These are phyloP conservation scores for Punctoribates punctum DNA, from an alignment of 2,888 invertebrate species.

Conservation along the genomic window DNA sequence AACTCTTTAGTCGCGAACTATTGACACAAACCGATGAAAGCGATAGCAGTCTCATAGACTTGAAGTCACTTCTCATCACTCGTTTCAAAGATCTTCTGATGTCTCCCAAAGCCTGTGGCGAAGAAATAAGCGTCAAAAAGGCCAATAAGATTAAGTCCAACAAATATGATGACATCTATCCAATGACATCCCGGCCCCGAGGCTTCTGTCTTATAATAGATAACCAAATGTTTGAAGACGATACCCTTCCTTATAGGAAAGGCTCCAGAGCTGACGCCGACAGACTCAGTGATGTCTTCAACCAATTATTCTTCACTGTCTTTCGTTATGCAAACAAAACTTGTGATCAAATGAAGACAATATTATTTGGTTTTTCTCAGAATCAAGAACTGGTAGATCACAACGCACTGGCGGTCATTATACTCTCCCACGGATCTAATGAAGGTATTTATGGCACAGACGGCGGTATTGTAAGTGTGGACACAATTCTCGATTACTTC, in stretches of 20 bases:
- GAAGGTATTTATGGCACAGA: conserved; percentile 39
- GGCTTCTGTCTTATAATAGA: conserved; percentile 41
- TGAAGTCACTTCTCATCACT: background rate
- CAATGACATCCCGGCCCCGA: conserved; percentile 36
- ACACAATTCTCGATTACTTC: conserved; percentile 41
- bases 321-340: background rate
- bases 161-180: conserved; percentile 29
- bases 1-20: too few relatives aligned
- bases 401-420: conserved; percentile 23
- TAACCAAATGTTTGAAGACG: conserved; percentile 23
- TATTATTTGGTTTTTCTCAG: background rate
- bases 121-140: background rate
- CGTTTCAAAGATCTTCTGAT: background rate
- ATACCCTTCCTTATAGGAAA: background rate
- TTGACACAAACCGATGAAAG: background rate
- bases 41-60: background rate
- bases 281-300: conserved; percentile 15
- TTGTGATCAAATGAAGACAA: background rate
- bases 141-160: background rate
- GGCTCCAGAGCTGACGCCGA: conserved; percentile 37
- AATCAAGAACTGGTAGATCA: background rate
- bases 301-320: conserved; percentile 8
- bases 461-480: conserved; percentile 22
- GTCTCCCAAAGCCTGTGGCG: background rate
- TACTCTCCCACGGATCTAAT: conserved; percentile 18